Percentiles rank a stretch among this genome's conserved stretches.
These are phyloP conservation scores for Drosophila orosa DNA, from an alignment of 1,140 invertebrate genomes.

Conservation along the genomic window DNA sequence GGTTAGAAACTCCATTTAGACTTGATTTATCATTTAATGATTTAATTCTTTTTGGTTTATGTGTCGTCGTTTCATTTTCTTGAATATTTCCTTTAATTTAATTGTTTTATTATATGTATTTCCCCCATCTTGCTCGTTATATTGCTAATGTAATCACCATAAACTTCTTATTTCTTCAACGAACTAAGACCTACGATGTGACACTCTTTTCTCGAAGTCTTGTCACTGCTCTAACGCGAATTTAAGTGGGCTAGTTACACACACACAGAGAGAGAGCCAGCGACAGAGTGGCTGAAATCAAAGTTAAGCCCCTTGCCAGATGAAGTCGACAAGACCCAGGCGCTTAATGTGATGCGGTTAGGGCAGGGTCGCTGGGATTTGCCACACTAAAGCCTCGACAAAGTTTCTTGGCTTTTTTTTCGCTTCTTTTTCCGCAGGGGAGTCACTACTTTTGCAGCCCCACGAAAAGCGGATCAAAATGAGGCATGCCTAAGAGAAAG, in stretches of 20 bases:
- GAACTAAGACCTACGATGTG: constrained; percentile 12
- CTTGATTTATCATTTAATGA: no score
- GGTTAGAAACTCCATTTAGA: background rate
- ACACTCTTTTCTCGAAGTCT: constrained; percentile 39
- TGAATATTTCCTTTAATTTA: no score
- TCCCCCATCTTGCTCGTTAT: no score
- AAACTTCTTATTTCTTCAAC: background rate
- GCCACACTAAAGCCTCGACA: constrained; percentile 35
- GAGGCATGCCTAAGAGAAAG: constrained; percentile 39
- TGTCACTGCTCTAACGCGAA: constrained; percentile 64
- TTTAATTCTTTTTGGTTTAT: background rate
- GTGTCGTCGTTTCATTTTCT: background rate
- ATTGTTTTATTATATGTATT: background rate
- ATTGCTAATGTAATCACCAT: background rate
- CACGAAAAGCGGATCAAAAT: constrained; percentile 47
- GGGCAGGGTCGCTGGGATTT: constrained; percentile 48
- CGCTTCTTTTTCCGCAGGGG: constrained; percentile 1
- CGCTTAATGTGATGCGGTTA: constrained; percentile 63
- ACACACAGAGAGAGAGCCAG: constrained; percentile 3
- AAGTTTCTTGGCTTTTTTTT: constrained; percentile 22
- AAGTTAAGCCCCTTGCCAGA: constrained; percentile 49
- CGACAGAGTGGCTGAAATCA: constrained; percentile 33
- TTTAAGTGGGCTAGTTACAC: constrained; percentile 77
- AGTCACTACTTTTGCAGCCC: constrained; percentile 29
- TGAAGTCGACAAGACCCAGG: constrained; percentile 47